Conservation (phyloP, 2,113 vertebrate species). For the Rhinichthys klamathensis region DNA sequence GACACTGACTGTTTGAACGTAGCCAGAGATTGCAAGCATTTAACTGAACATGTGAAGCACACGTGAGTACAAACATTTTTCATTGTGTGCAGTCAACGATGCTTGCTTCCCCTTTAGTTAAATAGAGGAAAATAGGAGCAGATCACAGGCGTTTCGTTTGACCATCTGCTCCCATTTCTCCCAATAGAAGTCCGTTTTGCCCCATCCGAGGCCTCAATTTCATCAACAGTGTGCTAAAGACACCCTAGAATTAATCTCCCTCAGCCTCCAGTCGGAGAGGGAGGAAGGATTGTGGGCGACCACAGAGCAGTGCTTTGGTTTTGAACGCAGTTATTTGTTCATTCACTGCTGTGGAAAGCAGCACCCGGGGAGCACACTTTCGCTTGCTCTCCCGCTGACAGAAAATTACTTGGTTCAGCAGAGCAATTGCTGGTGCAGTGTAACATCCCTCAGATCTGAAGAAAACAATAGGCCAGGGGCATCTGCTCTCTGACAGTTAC, state of each 20-base stretch:
- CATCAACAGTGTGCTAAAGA: conserved; percentile 70
- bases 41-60: conserved; percentile 24
- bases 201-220: conserved; percentile 71
- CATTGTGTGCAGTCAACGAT: conserved; percentile 62
- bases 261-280: conserved; percentile 47
- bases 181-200: conserved; percentile 68
- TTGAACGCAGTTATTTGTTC: conserved; percentile 73
- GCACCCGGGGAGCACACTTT: conserved; percentile 60
- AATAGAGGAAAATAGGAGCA: conserved; percentile 64
- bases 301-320: conserved; percentile 62
- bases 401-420: conserved; percentile 70
- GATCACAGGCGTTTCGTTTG: conserved; percentile 74
- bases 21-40: neutral
- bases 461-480: conserved; percentile 55
- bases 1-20: neutral
- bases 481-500: conserved; percentile 54
- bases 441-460: conserved; percentile 46
- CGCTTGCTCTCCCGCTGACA: conserved; percentile 64
- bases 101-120: conserved; percentile 68
- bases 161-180: conserved; percentile 73
- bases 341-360: conserved; percentile 64
- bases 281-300: conserved; percentile 51
- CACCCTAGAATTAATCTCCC: conserved; percentile 67
- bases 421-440: conserved; percentile 58
- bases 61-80: conserved; percentile 48